phyloP scores from a whole-genome alignment of 1,140 invertebrate species.

The Eriocheir sinensis region DNA sequence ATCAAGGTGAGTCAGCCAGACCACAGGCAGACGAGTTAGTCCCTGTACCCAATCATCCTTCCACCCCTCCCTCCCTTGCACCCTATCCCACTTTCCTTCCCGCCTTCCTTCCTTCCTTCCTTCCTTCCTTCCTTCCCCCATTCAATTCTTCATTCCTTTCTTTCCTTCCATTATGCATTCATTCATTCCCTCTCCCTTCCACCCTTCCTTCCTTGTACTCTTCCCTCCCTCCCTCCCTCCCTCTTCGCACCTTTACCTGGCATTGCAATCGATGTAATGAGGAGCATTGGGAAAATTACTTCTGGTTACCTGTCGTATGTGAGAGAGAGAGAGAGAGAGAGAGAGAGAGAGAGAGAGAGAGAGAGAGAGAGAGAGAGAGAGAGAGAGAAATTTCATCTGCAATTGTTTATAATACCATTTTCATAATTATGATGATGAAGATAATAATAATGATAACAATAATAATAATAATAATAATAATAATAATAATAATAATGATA shows the following conservation, averaged over 20 bases:
- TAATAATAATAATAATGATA: too few relatives aligned
- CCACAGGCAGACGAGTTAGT: background rate
- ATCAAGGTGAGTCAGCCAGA: background rate
- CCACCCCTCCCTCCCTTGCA: background rate
- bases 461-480: too few relatives aligned
- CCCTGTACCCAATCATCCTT: background rate
- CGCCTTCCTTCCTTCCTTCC: background rate
- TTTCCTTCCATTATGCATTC: background rate
- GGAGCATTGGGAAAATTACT: background rate
- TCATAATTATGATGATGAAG: too few relatives aligned
- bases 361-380: constrained; percentile 4
- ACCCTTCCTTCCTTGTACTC: background rate
- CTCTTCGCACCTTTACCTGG: background rate
- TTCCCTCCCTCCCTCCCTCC: background rate
- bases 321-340: constrained; percentile 20
- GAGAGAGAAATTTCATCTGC: background rate
- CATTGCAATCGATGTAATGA: background rate
- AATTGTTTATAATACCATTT: too few relatives aligned
- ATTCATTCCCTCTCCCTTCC: background rate
- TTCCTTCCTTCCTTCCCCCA: background rate
- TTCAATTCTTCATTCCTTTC: background rate
- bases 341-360: constrained; percentile 2
- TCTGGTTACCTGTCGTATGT: background rate
- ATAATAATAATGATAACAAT: too few relatives aligned
- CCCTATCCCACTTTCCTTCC: background rate